Evolutionary conservation across 1,140 invertebrate species (phyloP).

Genomic region (Meloidogyne exigua): DNA sequence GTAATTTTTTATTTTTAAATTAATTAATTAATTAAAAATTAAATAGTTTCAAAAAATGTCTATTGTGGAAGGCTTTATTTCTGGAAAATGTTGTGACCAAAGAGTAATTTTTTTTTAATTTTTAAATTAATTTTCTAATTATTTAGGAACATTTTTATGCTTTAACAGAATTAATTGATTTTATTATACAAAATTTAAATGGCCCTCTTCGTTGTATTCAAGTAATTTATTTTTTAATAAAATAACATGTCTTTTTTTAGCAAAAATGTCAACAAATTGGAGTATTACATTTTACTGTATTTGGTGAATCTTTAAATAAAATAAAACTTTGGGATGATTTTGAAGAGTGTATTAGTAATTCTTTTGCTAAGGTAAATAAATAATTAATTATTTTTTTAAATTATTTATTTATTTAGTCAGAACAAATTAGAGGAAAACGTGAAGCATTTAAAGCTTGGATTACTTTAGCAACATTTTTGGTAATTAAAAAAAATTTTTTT

Average conservation of each 20-base stretch:
- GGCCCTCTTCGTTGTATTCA: conserved; percentile 29
- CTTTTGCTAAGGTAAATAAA: conserved; percentile 38
- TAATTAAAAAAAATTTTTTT: conserved; percentile 18
- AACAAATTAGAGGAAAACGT: conserved; percentile 46
- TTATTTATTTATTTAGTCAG: background rate
- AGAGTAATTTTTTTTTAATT: conserved; percentile 31
- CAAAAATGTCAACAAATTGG: conserved; percentile 41
- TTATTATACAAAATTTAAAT: conserved; percentile 46
- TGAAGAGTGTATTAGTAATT: conserved; percentile 44
- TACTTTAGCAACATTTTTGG: conserved; percentile 44
- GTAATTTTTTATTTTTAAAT: background rate
- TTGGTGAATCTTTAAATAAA: conserved; percentile 29
- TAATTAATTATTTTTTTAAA: background rate
- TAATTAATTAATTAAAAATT: background rate
- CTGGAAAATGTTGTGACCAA: conserved; percentile 49
- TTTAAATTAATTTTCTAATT: background rate
- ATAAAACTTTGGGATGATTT: conserved; percentile 46
- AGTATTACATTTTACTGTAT: conserved; percentile 44
- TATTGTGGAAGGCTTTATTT: conserved; percentile 43
- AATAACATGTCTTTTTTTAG: conserved; percentile 30
- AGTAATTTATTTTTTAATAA: conserved; percentile 9
- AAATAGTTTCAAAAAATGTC: conserved; percentile 47
- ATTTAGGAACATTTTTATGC: conserved; percentile 32
- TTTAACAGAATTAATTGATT: conserved; percentile 46
- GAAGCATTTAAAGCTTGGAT: conserved; percentile 52